Evolutionary conservation across 1,140 invertebrate species (phyloP), one percentile per base, ranked within the genome.

Genomic region (Antheraea pernyi): DNA sequence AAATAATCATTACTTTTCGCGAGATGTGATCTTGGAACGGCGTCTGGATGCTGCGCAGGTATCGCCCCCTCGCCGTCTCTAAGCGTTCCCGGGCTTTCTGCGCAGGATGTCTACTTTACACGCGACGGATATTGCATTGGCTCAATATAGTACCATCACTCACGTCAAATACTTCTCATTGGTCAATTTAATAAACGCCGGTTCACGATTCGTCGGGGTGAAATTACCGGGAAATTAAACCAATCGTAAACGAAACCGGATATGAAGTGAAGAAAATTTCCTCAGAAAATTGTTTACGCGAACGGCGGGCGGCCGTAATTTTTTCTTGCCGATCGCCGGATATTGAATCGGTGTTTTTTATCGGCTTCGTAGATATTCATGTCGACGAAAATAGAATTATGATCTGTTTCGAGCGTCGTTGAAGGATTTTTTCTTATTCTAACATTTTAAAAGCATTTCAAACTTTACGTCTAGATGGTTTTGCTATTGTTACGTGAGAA

Each of bases 1-100:
- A 67, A 91, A 91, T 91, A 91, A 91, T 91, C 89, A 91, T 91
- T 91, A 91, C 87, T 91, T 91, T 90, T 87, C 85, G 81, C 78
- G 85, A 90, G 89, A 91, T 90, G 88, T 87, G 88, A 89, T 89
- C 89, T 89, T 85, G 82, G 76, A 81, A 71, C 79, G 77, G 81
- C 84, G 81, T 77, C 74, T 81, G 78, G 73, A 75, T 83, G 81
- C 85, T 89, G 86, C 86, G 84, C 89, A 86, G 87, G 89, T 88
- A 86, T 83, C 83, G 88, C 80, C 81, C 22, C 77, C 82, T 73
- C 76, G 78, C 59, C 60, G 60, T 73, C 80, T 70, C 74, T 78
- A 82, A 78, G 76, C 75, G 77, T 90, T 91, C 89, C 89, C 89
- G 89, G 89, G 89, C 82, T 89, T 88, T 90, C 85, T 84, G 88